Percentiles rank a stretch among this genome's conserved stretches.
Evolutionary conservation across 2,888 invertebrate genomes (phyloP).

Genomic region (Agrotis exclamationis): DNA sequence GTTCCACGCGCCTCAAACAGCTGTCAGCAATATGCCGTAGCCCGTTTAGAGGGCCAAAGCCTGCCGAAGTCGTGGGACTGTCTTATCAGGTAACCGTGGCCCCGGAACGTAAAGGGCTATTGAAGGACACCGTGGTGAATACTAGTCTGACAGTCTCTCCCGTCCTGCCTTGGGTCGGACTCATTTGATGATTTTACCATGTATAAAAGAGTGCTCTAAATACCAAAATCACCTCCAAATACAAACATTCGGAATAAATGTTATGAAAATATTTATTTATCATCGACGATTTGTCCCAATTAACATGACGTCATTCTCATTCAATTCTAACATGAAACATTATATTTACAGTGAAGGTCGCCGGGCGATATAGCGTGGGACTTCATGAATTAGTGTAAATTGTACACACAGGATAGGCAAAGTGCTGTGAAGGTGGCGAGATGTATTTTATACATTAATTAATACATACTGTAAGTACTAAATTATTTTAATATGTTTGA

Average conservation of each 20-base stretch:
- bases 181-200: no score
- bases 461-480: constrained; percentile 87
- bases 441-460: constrained; percentile 85
- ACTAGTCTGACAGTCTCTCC: no score
- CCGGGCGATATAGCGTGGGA: constrained; percentile 39
- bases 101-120: no score
- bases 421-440: constrained; percentile 86
- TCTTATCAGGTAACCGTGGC: no score
- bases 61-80: no score
- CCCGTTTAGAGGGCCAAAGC: no score
- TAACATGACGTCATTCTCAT: constrained; percentile 8
- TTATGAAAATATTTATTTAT: constrained; percentile 2
- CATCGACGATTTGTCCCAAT: background rate
- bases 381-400: constrained; percentile 70
- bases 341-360: constrained; percentile 80
- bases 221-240: constrained; percentile 1
- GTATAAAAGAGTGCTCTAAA: no score
- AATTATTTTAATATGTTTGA: constrained; percentile 90
- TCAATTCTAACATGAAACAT: constrained; percentile 23
- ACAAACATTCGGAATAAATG: no score
- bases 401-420: constrained; percentile 77
- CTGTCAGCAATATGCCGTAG: no score
- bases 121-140: no score
- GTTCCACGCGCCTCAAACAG: no score
- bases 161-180: no score